phyloP scores from a whole-genome alignment of 2,797 vertebrate species.

The Synaphobranchus kaupii region DNA sequence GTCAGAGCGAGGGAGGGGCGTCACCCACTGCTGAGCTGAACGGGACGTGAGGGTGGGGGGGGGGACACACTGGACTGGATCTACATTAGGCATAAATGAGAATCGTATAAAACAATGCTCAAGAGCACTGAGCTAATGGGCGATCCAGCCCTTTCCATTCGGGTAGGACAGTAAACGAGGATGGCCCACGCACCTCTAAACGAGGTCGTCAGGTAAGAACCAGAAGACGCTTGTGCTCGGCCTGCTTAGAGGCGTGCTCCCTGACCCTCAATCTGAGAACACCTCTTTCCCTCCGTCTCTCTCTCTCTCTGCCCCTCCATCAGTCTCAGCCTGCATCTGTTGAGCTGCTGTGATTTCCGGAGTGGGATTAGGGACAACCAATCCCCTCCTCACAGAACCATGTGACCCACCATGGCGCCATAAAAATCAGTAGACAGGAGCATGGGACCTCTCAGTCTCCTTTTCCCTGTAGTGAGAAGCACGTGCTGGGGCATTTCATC shows the following conservation, averaged over 20 bases:
- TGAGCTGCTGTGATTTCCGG: conserved; percentile 9
- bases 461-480: no score
- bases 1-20: neutral
- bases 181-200: neutral
- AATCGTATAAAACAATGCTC: neutral
- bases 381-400: conserved; percentile 26
- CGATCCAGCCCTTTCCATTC: neutral
- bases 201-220: neutral
- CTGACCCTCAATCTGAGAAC: neutral
- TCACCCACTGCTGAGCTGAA: neutral
- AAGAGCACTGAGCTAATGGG: neutral
- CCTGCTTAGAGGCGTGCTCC: neutral
- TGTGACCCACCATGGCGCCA: conserved; percentile 25
- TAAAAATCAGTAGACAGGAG: no score
- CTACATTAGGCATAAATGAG: neutral
- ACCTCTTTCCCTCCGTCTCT: neutral
- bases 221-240: neutral
- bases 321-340: neutral
- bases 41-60: no score
- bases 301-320: neutral
- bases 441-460: no score
- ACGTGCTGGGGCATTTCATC: no score
- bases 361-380: conserved; percentile 43
- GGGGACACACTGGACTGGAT: neutral
- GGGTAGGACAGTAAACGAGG: neutral